Evolutionary conservation across 2,888 invertebrate species (phyloP), one percentile per base, ranked within the genome.

Genomic region (Chouioia cunea): DNA sequence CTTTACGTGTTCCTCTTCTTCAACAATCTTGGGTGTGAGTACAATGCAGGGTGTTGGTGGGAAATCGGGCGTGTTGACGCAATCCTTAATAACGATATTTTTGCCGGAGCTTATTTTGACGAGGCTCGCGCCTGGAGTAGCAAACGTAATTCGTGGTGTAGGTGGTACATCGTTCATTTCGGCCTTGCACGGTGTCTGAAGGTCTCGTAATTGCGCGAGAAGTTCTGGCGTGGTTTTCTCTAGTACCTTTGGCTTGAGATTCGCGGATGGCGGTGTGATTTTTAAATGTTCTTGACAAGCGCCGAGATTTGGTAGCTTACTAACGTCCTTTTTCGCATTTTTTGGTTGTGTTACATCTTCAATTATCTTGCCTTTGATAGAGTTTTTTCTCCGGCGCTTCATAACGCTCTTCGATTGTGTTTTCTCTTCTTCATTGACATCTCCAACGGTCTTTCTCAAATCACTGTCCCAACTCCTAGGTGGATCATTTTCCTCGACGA

Each of bases 381-480:
- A 43, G 20, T 56, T 54, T 44, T 14, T 20, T 56, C 43, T 36
- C 15, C 10, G 27, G 1, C 10, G 46, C 18, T 56, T 63, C 36
- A 48, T 69, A 1, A 18, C 12, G 36, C 20, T 50, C n/a, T 59
- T 65, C 15, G 57, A 14, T 46, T 44, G 47, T 15, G 27, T 64
- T 14, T 16, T 18, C 22, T 63, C 62, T 52, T 52, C 66, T 15
- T 72, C 70, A 36, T 70, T 57, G 8, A 70, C 16, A 1, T 8
- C 15, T 10, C 73, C 73, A 8, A 73, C 59, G 48, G 71, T 71
- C 36, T 79, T 79, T 8, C 86, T 76, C 52, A 86, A 72, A 75
- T 85, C 85, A 4, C 81, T 78, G 60, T 86, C 86, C 86, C 86
- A 86, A 43, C 77, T 79, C 43, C 76, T 79, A 8, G 18, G 44